Evolutionary conservation across 2,113 vertebrate species (phyloP).

Genomic region (Halcyon senegalensis): DNA sequence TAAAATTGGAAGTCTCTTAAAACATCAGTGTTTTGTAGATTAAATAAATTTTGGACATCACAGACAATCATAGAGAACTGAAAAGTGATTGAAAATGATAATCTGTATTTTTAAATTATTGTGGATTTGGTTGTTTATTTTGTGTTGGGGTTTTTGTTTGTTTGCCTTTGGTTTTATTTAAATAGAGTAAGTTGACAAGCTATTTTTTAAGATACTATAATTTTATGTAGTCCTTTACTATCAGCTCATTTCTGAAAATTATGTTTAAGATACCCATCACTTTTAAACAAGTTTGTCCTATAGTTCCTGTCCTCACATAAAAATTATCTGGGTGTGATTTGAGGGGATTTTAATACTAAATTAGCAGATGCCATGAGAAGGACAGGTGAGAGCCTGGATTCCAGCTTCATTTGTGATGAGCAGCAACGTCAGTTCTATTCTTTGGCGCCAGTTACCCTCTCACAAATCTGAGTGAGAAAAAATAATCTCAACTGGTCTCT

Average conservation of each 20-base stretch:
- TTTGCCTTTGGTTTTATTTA: not conserved
- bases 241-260: not conserved
- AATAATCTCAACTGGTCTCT: not conserved
- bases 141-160: not conserved
- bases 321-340: not conserved
- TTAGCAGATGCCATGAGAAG: not conserved
- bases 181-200: not conserved
- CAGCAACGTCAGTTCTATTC: not conserved
- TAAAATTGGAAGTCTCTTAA: not conserved
- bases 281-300: not conserved
- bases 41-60: not conserved
- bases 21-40: not conserved
- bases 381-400: not conserved
- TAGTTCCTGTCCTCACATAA: not conserved
- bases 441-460: not conserved
- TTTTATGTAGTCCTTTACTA: not conserved
- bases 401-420: not conserved
- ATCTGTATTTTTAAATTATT: not conserved
- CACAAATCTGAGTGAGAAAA: not conserved
- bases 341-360: not conserved
- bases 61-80: not conserved
- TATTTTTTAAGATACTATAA: not conserved
- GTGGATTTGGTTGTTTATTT: not conserved
- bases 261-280: not conserved
- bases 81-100: not conserved